Conservation (phyloP, 2,797 vertebrate species). For the Molossus molossus region DNA sequence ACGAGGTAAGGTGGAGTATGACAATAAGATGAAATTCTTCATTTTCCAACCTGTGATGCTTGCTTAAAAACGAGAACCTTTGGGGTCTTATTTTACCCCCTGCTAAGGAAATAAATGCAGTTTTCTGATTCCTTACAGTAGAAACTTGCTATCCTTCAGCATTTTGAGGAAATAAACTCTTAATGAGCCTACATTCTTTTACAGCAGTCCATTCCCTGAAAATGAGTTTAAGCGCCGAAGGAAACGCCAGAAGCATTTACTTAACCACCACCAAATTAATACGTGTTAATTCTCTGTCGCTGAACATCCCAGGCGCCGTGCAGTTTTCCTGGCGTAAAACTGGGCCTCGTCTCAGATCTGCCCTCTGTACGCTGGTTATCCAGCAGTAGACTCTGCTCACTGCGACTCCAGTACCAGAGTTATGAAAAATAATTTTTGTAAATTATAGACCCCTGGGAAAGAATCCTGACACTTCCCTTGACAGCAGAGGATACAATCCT, state of each 20-base stretch:
- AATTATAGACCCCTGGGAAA: neutral
- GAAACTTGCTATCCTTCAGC: slow-evolving; percentile 78
- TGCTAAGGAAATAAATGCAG: slow-evolving; percentile 30
- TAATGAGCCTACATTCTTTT: slow-evolving; percentile 80
- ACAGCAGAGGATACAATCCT: neutral
- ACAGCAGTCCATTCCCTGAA: slow-evolving; percentile 78
- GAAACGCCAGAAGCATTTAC: slow-evolving; percentile 77
- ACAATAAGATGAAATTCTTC: slow-evolving; percentile 78
- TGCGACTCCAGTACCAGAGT: neutral
- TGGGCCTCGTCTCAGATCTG: neutral
- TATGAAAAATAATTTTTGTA: slow-evolving; percentile 47
- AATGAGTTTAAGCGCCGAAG: slow-evolving; percentile 79
- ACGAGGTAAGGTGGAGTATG: slow-evolving; percentile 78
- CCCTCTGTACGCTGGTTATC: neutral
- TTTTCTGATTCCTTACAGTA: slow-evolving; percentile 33
- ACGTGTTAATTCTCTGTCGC: slow-evolving; percentile 77
- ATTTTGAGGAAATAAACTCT: slow-evolving; percentile 83
- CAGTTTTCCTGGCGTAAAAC: slow-evolving; percentile 11
- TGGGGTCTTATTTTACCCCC: neutral
- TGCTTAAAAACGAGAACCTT: slow-evolving; percentile 68
- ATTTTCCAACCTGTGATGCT: slow-evolving; percentile 71
- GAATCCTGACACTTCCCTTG: slow-evolving; percentile 50
- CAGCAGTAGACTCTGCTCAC: neutral
- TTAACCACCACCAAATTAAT: slow-evolving; percentile 75
- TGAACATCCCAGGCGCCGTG: neutral